A percentile compares a stretch with the other conserved stretches of the same genome.
These are phyloP conservation scores for Hycleus cichorii DNA, from an alignment of 1,140 invertebrate genomes.

Conservation along the genomic window DNA sequence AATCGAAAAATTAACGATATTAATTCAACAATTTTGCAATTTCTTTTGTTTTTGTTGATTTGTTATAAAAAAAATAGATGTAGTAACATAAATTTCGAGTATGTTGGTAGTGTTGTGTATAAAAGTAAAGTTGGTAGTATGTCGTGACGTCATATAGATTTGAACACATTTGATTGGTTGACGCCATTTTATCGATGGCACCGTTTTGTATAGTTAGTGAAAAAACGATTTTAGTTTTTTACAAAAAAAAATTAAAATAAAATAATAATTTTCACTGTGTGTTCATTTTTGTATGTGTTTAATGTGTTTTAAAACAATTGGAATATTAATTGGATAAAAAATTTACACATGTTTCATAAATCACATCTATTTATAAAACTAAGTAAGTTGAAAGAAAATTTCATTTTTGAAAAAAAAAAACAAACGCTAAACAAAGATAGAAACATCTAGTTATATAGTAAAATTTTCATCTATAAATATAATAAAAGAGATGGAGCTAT, in stretches of 20 bases:
- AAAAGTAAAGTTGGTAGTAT: too few relatives aligned
- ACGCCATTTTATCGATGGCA: conserved; percentile 35
- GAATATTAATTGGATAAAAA: neutral
- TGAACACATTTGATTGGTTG: neutral
- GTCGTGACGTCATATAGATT: too few relatives aligned
- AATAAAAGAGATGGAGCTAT: too few relatives aligned
- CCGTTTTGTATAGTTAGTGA: conserved; percentile 26
- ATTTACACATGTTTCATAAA: conserved; percentile 6
- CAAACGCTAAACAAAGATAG: conserved; percentile 12
- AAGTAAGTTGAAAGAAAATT: conserved; percentile 5
- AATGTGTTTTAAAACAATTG: neutral
- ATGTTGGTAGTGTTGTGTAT: too few relatives aligned
- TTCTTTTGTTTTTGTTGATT: too few relatives aligned
- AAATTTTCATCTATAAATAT: too few relatives aligned
- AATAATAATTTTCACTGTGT: conserved; percentile 23
- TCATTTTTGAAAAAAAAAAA: neutral
- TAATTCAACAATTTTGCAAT: too few relatives aligned
- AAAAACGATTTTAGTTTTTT: conserved; percentile 30
- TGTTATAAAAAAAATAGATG: too few relatives aligned
- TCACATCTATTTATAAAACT: neutral
- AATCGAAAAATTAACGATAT: too few relatives aligned
- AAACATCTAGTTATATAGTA: neutral
- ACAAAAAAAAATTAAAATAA: neutral
- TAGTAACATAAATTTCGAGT: too few relatives aligned
- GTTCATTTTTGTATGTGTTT: neutral